These are phyloP conservation scores for Daubentonia madagascariensis DNA, from an alignment of 2,113 vertebrate species.

Conservation along the genomic window DNA sequence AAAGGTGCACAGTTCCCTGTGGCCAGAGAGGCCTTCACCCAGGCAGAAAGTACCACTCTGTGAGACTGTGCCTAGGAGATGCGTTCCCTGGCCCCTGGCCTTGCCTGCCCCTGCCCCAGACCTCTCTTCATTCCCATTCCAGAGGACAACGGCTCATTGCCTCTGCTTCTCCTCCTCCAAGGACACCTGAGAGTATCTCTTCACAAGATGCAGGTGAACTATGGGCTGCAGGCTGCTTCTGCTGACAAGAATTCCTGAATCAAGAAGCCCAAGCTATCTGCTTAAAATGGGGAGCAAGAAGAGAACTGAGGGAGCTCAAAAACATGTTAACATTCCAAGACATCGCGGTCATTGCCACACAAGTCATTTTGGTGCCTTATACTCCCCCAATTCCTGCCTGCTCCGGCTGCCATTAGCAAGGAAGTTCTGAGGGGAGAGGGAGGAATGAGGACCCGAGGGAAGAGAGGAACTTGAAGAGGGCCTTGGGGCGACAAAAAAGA, in stretches of 20 bases:
- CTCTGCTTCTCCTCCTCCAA: background rate
- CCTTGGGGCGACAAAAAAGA: background rate
- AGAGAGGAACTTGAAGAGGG: background rate
- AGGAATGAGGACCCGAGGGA: background rate
- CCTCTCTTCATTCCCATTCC: background rate
- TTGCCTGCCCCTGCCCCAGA: background rate
- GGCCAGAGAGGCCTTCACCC: background rate
- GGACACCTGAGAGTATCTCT: background rate
- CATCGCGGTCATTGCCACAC: background rate
- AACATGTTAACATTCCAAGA: background rate
- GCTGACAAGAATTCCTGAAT: background rate
- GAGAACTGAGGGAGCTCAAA: background rate
- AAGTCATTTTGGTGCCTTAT: background rate
- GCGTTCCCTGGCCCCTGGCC: rapidly evolving
- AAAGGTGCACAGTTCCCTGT: rapidly evolving
- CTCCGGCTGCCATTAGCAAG: background rate
- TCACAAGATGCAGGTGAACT: background rate
- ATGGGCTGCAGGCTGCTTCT: background rate
- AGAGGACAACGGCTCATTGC: background rate
- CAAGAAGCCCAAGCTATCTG: background rate
- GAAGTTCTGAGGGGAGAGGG: background rate
- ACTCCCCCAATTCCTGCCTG: background rate
- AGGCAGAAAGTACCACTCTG: background rate
- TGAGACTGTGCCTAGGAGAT: background rate
- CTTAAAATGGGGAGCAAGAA: background rate